Evolutionary conservation across 2,113 vertebrate genomes (phyloP).

Genomic region (Laterallus jamaicensis): DNA sequence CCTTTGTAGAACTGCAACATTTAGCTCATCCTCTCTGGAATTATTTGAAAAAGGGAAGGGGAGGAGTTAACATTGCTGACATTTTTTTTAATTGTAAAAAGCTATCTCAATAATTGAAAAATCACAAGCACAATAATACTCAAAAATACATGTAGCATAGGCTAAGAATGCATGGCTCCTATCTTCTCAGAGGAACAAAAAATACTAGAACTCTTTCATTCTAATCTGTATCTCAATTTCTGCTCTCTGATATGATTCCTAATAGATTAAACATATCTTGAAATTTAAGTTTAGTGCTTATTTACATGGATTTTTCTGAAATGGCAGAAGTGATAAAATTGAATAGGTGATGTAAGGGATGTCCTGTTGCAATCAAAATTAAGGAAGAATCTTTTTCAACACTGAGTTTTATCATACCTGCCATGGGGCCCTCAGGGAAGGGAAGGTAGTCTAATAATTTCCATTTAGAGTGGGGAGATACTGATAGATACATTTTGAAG

Average conservation of each 20-base stretch:
- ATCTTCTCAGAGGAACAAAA: neutral
- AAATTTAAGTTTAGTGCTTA: neutral
- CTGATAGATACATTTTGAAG: neutral
- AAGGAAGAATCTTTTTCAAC: neutral
- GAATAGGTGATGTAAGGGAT: neutral
- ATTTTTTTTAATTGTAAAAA: no score
- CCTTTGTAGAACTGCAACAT: neutral
- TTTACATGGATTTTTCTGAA: neutral
- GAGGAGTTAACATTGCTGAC: fast-evolving
- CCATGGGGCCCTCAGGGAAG: neutral
- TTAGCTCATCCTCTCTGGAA: neutral
- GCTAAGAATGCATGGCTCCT: neutral
- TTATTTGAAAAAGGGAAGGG: neutral
- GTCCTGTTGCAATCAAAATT: neutral
- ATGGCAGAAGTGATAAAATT: neutral
- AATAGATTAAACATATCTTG: neutral
- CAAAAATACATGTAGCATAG: neutral
- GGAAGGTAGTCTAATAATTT: neutral
- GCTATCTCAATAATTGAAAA: neutral
- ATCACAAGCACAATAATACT: neutral
- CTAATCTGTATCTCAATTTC: neutral
- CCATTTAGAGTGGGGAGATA: neutral
- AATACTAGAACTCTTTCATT: neutral
- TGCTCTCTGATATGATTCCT: neutral
- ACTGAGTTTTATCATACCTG: neutral